Conservation (phyloP, 2,113 vertebrate genomes). For the Oreotrochilus melanogaster region DNA sequence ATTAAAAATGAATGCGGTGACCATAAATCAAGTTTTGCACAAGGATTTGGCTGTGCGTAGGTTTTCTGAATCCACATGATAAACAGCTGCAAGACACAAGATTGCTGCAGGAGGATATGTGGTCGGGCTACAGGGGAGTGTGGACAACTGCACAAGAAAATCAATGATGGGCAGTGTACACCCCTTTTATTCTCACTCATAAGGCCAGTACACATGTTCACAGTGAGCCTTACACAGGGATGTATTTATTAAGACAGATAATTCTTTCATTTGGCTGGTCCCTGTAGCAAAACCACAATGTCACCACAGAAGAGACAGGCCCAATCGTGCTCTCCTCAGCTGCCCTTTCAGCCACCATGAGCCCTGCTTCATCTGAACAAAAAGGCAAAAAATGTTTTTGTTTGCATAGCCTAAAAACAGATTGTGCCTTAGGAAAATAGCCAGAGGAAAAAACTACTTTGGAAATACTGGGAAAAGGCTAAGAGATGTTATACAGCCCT, state of each 20-base stretch:
- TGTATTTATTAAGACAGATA: slow-evolving; percentile 65
- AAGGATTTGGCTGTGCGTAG: neutral
- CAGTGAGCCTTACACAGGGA: slow-evolving; percentile 12
- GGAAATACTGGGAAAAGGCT: slow-evolving; percentile 7
- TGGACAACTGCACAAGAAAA: slow-evolving; percentile 20
- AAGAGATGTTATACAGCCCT: neutral
- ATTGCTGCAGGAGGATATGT: neutral
- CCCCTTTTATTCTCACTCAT: slow-evolving; percentile 38
- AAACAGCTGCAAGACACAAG: neutral
- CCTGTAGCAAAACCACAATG: slow-evolving; percentile 56
- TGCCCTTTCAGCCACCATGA: slow-evolving; percentile 50
- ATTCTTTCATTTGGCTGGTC: slow-evolving; percentile 44
- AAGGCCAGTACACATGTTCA: slow-evolving; percentile 26
- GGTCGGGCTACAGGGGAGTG: neutral
- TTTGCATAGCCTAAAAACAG: slow-evolving; percentile 48
- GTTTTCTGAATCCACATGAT: slow-evolving; percentile 33
- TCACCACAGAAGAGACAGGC: neutral
- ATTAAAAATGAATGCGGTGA: slow-evolving; percentile 58
- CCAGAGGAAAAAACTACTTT: slow-evolving; percentile 30
- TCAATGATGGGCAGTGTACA: neutral
- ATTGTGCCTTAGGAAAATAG: slow-evolving; percentile 59
- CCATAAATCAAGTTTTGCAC: slow-evolving; percentile 46
- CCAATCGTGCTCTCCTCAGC: slow-evolving; percentile 36
- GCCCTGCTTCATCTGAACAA: neutral
- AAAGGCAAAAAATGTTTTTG: slow-evolving; percentile 60